phyloP scores from a whole-genome alignment of 2,797 vertebrate genomes.

The Hapalemur alaotrensis region DNA sequence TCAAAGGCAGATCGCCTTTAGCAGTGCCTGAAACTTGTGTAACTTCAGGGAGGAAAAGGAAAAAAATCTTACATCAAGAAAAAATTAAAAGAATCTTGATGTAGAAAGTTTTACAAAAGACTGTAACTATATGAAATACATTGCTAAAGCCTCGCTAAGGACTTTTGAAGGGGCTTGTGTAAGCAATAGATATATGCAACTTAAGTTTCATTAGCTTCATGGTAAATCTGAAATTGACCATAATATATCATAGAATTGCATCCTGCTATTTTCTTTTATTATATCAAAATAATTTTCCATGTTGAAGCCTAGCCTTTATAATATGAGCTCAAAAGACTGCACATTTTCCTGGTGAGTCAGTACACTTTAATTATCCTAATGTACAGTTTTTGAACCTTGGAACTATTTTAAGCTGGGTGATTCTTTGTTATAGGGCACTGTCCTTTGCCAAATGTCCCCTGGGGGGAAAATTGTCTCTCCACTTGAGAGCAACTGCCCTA shows the following conservation, averaged over 20 bases:
- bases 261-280: neutral
- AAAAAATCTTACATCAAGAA: neutral
- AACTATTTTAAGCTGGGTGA: neutral
- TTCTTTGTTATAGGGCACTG: neutral
- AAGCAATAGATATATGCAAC: neutral
- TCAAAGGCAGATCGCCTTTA: neutral
- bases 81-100: slow-evolving; percentile 29
- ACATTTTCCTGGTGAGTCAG: neutral
- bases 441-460: neutral
- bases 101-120: neutral
- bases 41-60: neutral
- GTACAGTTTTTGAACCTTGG: neutral
- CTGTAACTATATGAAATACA: neutral
- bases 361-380: neutral
- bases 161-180: neutral
- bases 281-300: neutral
- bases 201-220: neutral
- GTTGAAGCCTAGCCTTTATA: neutral
- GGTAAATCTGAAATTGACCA: neutral
- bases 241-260: neutral
- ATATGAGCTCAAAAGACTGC: neutral
- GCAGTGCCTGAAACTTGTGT: neutral
- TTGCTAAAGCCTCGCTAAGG: neutral
- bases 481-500: neutral
- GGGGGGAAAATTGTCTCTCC: neutral